Evolutionary conservation across 2,113 vertebrate genomes (phyloP), one percentile per base, ranked within the genome.

Genomic region (Apaloderma vittatum): DNA sequence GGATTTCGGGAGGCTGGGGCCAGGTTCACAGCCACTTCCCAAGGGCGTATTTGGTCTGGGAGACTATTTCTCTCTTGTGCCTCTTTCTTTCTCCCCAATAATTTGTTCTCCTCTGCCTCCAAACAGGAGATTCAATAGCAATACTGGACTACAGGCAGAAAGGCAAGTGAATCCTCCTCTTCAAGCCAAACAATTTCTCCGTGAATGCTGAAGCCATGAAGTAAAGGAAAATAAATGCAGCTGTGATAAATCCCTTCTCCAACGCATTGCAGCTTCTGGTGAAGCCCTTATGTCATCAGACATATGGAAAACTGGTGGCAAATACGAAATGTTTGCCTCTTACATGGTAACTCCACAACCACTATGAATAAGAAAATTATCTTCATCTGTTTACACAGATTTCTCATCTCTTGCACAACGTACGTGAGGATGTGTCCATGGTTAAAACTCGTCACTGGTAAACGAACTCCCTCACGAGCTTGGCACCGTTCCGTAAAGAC

Each of bases 41-140:
- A 37, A 5, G 17, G 76, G 40, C 3, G 1, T 13, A 22, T 48
- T 48, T 40, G 29, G 21, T 34, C 19, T 61, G 16, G 9, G 15
- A 65, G 71, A 82, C 9, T 45, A 55, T 40, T 86, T 74, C 68
- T 70, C 32, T 40, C 2, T 37, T 55, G 15, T 52, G 54, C 16
- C 9, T 52, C 36, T 61, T 27, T 6, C 54, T 36, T 67, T 29
- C 48, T 16, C 4, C 16, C 12, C 24, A 83, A 63, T 76, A 77
- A 87, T 89, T 22, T 87, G 3, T 95, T 93, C 52, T 92, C 19
- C 51, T 75, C 91, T 97, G 82, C 93, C 23, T 97, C 51, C 76
- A 15, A 68, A 77, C 96, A 98, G 98, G 98, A 95, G 96, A 98
- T 59, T 71, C 85, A 4, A 75, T 90, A 57, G 72, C 84, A 91